These are phyloP conservation scores for Abrostola tripartita DNA, from an alignment of 2,888 invertebrate genomes.

Conservation along the genomic window DNA sequence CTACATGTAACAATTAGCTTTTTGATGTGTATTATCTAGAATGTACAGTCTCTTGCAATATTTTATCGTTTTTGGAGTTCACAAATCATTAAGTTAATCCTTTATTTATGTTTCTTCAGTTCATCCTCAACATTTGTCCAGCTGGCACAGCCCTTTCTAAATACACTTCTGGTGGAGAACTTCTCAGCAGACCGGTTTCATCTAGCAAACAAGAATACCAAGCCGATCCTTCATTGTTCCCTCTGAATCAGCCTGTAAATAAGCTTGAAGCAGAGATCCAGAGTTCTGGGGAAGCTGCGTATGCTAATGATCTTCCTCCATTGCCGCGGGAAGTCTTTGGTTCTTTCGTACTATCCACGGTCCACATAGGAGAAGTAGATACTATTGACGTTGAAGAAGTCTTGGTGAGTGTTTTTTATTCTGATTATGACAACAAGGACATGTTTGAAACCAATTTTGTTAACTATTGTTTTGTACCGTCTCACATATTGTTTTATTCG, in stretches of 20 bases:
- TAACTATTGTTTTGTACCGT: no score
- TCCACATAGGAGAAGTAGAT: slow-evolving; percentile 87
- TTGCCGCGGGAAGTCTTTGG: slow-evolving; percentile 90
- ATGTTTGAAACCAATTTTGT: no score
- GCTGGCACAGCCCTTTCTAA: slow-evolving; percentile 69
- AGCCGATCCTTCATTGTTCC: slow-evolving; percentile 89
- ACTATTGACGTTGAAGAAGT: slow-evolving; percentile 89
- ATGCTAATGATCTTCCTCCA: slow-evolving; percentile 89
- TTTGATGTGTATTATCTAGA: no score
- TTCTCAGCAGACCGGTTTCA: slow-evolving; percentile 89
- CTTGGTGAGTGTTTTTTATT: slow-evolving; percentile 80
- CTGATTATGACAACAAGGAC: no score
- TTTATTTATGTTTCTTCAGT: slow-evolving; percentile 71
- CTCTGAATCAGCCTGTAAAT: slow-evolving; percentile 91
- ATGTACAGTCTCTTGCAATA: no score
- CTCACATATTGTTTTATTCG: not conserved
- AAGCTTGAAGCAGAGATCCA: slow-evolving; percentile 90
- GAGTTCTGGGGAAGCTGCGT: slow-evolving; percentile 90
- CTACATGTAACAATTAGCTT: no score
- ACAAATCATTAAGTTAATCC: no score
- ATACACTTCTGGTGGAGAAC: slow-evolving; percentile 84
- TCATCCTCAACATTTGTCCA: slow-evolving; percentile 86
- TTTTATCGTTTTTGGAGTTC: no score
- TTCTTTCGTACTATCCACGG: slow-evolving; percentile 90
- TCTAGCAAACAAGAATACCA: slow-evolving; percentile 89